Evolutionary conservation across 2,888 invertebrate genomes (phyloP).

Genomic region (Cerastis leucographa): DNA sequence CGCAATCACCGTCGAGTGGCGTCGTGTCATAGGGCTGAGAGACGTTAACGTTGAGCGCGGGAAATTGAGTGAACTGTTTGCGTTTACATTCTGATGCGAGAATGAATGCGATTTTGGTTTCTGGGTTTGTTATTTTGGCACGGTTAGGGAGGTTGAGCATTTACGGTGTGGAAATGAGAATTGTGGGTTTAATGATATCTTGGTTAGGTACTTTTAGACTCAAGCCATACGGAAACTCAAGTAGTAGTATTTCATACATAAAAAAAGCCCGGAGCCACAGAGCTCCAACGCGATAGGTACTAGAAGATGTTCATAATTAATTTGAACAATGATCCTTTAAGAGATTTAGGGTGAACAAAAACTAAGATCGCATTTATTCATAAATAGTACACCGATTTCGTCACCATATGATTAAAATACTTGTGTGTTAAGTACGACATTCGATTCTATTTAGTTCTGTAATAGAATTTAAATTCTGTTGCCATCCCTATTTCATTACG

Average conservation of each 20-base stretch:
- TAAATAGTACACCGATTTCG: not conserved
- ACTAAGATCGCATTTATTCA: not conserved
- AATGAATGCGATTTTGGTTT: conserved; percentile 42
- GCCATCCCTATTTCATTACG: conserved; percentile 51
- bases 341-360: not conserved
- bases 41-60: conserved; percentile 60
- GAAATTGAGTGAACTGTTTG: conserved; percentile 59
- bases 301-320: not conserved
- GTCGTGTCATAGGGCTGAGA: conserved; percentile 61
- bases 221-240: not conserved
- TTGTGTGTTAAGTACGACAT: not conserved
- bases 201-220: not conserved
- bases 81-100: conserved; percentile 45
- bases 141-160: not conserved
- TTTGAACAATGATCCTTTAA: not conserved
- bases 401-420: not conserved
- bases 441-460: not conserved
- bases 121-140: conserved; percentile 20
- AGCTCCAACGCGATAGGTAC: not conserved
- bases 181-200: not conserved
- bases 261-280: no score
- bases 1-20: conserved; percentile 69
- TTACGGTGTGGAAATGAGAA: not conserved
- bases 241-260: no score
- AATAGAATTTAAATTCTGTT: conserved; percentile 41